These are phyloP conservation scores for Papilio aristodemus DNA, from an alignment of 1,140 invertebrate species.

Conservation along the genomic window DNA sequence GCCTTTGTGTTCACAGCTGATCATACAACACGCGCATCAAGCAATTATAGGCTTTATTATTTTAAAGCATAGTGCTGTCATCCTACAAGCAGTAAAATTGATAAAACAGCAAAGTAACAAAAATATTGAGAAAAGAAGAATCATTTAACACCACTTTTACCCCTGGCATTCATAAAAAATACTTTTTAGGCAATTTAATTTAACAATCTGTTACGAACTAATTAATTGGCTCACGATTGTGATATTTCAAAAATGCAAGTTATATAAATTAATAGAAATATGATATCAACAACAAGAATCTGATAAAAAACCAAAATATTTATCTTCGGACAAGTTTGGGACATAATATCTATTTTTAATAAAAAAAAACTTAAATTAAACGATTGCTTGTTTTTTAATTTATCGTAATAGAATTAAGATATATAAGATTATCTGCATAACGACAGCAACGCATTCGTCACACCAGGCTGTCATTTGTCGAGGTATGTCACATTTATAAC, in stretches of 20 bases:
- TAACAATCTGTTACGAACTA: no score
- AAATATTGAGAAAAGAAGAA: background rate
- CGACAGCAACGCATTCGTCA: background rate
- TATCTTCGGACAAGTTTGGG: no score
- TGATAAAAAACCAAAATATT: no score
- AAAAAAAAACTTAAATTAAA: no score
- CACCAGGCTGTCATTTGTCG: background rate
- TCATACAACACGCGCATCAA: background rate
- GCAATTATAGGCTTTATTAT: background rate
- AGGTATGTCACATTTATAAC: background rate
- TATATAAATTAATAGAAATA: no score
- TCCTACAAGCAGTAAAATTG: background rate
- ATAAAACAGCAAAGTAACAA: background rate
- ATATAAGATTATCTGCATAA: background rate
- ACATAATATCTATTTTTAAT: no score
- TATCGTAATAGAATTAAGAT: background rate
- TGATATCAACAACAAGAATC: no score
- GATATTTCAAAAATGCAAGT: no score
- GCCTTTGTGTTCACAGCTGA: constrained; percentile 13
- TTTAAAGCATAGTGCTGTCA: background rate
- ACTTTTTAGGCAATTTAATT: no score
- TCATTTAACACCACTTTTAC: background rate
- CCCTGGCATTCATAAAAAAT: background rate
- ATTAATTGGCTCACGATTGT: no score
- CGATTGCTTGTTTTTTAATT: background rate